Percentiles rank a stretch among this genome's conserved stretches.
phyloP scores from a whole-genome alignment of 1,140 invertebrate genomes.

The Teleopsis dalmanni region DNA sequence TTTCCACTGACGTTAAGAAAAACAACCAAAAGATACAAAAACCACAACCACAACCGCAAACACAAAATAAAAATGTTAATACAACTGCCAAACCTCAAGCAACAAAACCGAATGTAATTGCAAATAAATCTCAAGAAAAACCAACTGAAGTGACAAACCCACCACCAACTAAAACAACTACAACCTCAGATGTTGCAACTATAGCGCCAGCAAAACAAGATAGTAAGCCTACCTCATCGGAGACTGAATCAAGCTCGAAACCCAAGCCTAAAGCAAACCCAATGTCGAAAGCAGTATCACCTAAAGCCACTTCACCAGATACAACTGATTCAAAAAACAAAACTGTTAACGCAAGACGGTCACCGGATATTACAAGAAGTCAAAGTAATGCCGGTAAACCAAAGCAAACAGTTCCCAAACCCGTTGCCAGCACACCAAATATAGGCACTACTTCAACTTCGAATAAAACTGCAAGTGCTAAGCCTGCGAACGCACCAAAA shows the following conservation, averaged over 20 bases:
- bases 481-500: slow-evolving; percentile 16
- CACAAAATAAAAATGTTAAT: neutral
- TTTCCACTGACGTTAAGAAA: neutral
- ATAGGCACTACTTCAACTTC: neutral
- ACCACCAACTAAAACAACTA: slow-evolving; percentile 4
- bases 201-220: slow-evolving; percentile 10
- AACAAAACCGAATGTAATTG: slow-evolving; percentile 4
- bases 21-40: neutral
- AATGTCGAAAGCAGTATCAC: too few relatives aligned
- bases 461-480: slow-evolving; percentile 15
- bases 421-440: too few relatives aligned
- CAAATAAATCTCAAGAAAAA: too few relatives aligned
- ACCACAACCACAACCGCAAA: slow-evolving; percentile 1
- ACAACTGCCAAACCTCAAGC: slow-evolving; percentile 8
- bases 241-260: too few relatives aligned
- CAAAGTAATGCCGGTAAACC: too few relatives aligned
- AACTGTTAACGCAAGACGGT: too few relatives aligned
- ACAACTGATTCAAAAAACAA: too few relatives aligned
- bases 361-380: too few relatives aligned
- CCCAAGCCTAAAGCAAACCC: too few relatives aligned
- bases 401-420: too few relatives aligned
- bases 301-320: too few relatives aligned
- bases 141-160: slow-evolving; percentile 5
- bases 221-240: too few relatives aligned
- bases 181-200: slow-evolving; percentile 5